Evolutionary conservation across 53 echinoderm and acorn worm species (phyloP).

Genomic region (Holothuria scabra): DNA sequence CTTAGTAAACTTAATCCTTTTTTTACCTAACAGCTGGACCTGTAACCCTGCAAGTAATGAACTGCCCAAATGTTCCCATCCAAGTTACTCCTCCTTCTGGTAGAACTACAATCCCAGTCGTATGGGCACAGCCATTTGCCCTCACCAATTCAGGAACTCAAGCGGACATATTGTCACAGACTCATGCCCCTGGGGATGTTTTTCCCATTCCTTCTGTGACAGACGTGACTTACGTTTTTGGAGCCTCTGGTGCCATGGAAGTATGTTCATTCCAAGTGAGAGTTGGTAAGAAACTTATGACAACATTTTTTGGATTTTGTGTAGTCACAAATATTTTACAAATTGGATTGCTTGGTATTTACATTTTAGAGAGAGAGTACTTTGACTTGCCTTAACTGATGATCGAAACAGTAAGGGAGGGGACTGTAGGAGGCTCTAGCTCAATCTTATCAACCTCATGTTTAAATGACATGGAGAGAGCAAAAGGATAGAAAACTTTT

Average conservation of each 20-base stretch:
- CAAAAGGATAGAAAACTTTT: too few relatives aligned
- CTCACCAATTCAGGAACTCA: background rate
- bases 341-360: too few relatives aligned
- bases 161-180: background rate
- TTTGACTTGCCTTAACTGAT: too few relatives aligned
- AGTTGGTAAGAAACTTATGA: background rate
- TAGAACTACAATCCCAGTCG: too few relatives aligned
- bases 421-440: too few relatives aligned
- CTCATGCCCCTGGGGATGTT: background rate
- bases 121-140: background rate
- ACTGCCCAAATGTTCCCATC: conserved; percentile 7
- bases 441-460: too few relatives aligned
- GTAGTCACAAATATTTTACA: too few relatives aligned
- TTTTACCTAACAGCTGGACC: background rate
- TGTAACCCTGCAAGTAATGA: background rate
- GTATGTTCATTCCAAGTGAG: background rate
- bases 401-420: too few relatives aligned
- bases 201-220: conserved; percentile 27
- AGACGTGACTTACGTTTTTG: background rate
- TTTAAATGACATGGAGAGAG: too few relatives aligned
- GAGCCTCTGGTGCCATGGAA: background rate
- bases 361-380: too few relatives aligned
- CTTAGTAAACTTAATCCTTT: too few relatives aligned
- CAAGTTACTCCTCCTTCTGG: background rate
- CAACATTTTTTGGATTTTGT: too few relatives aligned